Evolutionary conservation across 2,797 vertebrate species (phyloP).

Genomic region (Onychomys torridus): DNA sequence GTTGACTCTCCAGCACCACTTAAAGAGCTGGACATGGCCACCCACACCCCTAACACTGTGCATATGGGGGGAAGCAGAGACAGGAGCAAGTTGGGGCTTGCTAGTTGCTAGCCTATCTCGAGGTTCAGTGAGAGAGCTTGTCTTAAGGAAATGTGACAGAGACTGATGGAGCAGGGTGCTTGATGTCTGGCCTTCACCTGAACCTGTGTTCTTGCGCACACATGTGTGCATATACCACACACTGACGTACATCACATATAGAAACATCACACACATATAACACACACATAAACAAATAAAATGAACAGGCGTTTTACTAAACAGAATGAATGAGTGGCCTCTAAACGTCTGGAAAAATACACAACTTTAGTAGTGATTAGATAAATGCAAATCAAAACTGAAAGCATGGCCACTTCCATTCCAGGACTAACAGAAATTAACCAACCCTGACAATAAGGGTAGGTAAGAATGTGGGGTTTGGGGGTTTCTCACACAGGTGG

Average conservation of each 20-base stretch:
- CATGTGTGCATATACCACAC: neutral
- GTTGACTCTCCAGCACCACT: neutral
- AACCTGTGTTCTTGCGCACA: too few species aligned
- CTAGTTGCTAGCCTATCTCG: neutral
- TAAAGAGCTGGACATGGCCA: neutral
- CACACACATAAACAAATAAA: neutral
- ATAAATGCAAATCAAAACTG: slow-evolving; percentile 19
- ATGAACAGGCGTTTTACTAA: neutral
- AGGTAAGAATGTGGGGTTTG: neutral
- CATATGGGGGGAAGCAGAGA: neutral
- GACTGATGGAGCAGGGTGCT: neutral
- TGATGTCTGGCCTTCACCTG: neutral
- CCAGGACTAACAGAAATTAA: neutral
- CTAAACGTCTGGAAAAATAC: neutral
- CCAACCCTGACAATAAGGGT: neutral
- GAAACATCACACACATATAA: neutral
- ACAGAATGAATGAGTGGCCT: neutral
- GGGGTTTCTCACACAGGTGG: neutral
- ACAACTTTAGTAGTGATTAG: neutral
- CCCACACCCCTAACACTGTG: neutral
- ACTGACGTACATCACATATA: neutral
- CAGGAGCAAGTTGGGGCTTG: neutral
- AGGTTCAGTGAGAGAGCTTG: neutral
- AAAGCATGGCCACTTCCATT: neutral
- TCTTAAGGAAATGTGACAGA: neutral